Conservation (phyloP, 2,888 invertebrate species). For the Alcis repandata region DNA sequence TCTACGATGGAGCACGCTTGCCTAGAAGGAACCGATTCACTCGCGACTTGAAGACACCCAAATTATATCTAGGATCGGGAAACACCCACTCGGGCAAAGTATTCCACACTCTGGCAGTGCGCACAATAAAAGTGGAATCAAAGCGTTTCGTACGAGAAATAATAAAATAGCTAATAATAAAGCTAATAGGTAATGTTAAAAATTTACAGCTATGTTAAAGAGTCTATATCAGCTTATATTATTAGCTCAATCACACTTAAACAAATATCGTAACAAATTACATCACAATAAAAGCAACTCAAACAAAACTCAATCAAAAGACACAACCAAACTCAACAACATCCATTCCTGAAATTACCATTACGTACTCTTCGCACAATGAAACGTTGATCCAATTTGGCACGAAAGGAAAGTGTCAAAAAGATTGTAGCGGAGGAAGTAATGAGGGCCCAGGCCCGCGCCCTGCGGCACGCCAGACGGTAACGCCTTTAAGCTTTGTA, state of each 20-base stretch:
- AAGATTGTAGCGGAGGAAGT: conserved; percentile 70
- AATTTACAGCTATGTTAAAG: no score
- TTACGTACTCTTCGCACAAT: conserved; percentile 66
- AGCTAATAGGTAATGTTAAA: no score
- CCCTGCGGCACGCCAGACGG: conserved; percentile 76
- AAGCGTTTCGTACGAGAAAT: neutral
- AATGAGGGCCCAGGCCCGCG: conserved; percentile 71
- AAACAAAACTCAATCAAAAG: conserved; percentile 55
- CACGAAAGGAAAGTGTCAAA: conserved; percentile 76
- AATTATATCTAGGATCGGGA: no score
- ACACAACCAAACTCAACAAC: conserved; percentile 58
- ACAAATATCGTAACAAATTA: conserved; percentile 27
- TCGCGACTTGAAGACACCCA: no score
- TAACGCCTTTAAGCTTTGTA: conserved; percentile 81
- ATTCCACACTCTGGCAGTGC: no score
- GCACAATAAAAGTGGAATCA: no score
- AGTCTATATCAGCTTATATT: neutral
- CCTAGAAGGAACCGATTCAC: no score
- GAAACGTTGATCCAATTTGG: conserved; percentile 79
- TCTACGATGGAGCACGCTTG: no score
- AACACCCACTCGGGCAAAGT: no score
- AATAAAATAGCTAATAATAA: no score
- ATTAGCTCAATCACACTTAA: conserved; percentile 12
- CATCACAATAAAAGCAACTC: conserved; percentile 34
- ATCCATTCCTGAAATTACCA: conserved; percentile 67